Base-by-base conservation (phyloP, 1,140 invertebrate species). In the Pogonognathellus flavescens region DNA sequence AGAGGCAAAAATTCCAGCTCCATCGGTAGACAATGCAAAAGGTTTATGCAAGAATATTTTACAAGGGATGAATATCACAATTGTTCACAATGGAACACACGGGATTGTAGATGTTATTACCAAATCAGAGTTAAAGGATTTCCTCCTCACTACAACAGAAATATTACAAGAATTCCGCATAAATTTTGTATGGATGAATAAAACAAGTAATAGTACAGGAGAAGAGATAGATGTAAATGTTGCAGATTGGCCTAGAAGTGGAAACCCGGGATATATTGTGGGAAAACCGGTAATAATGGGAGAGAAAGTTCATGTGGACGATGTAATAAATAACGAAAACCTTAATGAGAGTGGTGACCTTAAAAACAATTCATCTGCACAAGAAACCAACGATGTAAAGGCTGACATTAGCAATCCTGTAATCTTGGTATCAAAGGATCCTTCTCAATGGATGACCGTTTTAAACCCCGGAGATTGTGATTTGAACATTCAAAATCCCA, bases 241-340 rank as follows among this genome's bases (percentile, higher is more conserved):
- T 89, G 89, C 66, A 87, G 89, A 91, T 13, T 89, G 91, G 89
- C 88, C 89, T 72, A 88, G 92, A 60, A 95, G 94, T 90, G 94
- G 94, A 76, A 94, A 94, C 90, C 94, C 94, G 16, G 94, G 94
- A 6, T 95, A 95, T 88, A 88, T 92, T 11, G 80, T 91, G 10
- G 93, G 93, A 8, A 93, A 93, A 88, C 94, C 94, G 3, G 91
- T 95, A 49, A 90, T 94, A 16, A 81, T 88, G 83, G 88, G 88
- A 14, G 70, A 13, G 20, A 84, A 80, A 60, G n/a, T 84, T 53
- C 20, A 52, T 14, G 31, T 5, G 1, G 52, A 20, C 49, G 20
- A 59, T 10, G 5, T 76, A 3, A 49, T 31, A 41, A 20, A 70
- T 25, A 82, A 76, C 18, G 62, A 72, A 81, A 84, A 57, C n/a